Base-by-base conservation (phyloP, 2,888 invertebrate species). In the Brachyptera putata region DNA sequence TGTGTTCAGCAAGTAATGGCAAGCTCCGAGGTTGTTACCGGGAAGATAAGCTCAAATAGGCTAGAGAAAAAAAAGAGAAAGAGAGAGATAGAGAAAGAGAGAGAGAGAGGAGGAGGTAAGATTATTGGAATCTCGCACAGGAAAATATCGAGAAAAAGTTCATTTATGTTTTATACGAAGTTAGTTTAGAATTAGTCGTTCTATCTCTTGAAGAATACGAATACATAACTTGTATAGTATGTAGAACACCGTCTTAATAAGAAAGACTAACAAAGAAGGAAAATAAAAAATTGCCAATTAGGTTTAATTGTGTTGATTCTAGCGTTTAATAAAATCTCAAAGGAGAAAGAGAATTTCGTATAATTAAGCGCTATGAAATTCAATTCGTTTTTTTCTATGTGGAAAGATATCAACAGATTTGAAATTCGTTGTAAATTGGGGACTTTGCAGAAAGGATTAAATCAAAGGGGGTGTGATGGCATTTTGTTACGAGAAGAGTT, bases 11-110 rank as follows among this genome's bases (percentile, higher is more conserved):
- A 34, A 2, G 53, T 53, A 53, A 53, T 53, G 53, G 53, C 30
- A 34, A 53, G 36, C 53, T 53, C 34, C 13, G 11, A 18, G 53
- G 53, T 53, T 53, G 53, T 53, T 53, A 53, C 53, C n/a, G 34
- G 34, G 36, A n/a, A 53, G 53, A 53, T 53, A 53, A 53, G 53
- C 53, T 14, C 34, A 16, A 24, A 18, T 36, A 36, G 36, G 53
- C 53, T 7, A n/a, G n/a, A n/a, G n/a, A n/a, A n/a, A n/a, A n/a
- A n/a, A n/a, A n/a, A n/a, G n/a, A n/a, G n/a, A n/a, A n/a, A n/a
- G n/a, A n/a, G n/a, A n/a, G n/a, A n/a, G n/a, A n/a, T n/a, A n/a
- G n/a, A n/a, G n/a, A n/a, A n/a, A n/a, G n/a, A n/a, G n/a, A n/a
- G n/a, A n/a, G n/a, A n/a, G n/a, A n/a, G n/a, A n/a, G n/a, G n/a